phyloP scores from a whole-genome alignment of 2,797 vertebrate genomes.

The Antrozous pallidus region DNA sequence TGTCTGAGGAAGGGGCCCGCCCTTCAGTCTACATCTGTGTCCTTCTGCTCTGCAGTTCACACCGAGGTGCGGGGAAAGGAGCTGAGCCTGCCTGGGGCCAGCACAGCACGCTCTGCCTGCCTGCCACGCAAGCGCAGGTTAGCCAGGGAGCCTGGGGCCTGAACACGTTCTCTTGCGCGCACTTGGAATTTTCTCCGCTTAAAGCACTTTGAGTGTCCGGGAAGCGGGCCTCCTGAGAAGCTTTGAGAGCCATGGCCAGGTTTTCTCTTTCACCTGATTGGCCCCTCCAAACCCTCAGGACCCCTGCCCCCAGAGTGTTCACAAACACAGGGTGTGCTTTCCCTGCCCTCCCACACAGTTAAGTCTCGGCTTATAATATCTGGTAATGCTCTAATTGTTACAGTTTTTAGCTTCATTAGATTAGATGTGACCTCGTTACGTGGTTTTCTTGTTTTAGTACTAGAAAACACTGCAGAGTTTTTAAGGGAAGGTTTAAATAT shows the following conservation, averaged over 20 bases:
- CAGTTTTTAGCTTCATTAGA: neutral
- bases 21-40: neutral
- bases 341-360: neutral
- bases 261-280: constrained; percentile 19
- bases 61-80: neutral
- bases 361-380: neutral
- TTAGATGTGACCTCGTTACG: neutral
- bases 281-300: neutral
- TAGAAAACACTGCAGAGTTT: neutral
- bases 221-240: constrained; percentile 35
- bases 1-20: neutral
- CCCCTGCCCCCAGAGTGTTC: neutral
- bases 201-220: constrained; percentile 38
- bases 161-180: neutral
- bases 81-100: neutral
- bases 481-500: neutral
- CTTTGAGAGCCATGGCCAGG: neutral
- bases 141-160: neutral
- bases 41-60: neutral
- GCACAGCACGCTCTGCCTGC: too few relatives aligned
- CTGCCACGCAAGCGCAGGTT: neutral
- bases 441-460: neutral
- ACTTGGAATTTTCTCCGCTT: constrained; percentile 15
- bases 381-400: neutral
- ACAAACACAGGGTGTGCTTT: neutral